Base-by-base conservation (phyloP, 1,140 invertebrate genomes). In the Radopholus similis region DNA sequence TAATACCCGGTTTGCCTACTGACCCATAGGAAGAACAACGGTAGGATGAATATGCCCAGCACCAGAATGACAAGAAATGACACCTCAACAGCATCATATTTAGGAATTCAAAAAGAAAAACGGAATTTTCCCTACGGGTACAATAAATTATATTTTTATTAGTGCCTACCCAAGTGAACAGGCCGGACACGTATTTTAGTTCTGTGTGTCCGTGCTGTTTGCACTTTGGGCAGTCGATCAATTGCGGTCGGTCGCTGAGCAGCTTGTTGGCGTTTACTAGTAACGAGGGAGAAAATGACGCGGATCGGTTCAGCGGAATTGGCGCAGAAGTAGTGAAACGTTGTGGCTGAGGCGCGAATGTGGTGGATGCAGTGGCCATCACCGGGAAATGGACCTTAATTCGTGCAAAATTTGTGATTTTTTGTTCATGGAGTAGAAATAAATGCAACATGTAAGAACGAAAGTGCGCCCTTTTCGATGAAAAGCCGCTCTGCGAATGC, bases 1-100 rank as follows among this genome's bases (percentile, higher is more conserved):
- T n/a, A n/a, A n/a, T n/a, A n/a, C n/a, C n/a, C n/a, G n/a, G n/a
- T n/a, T n/a, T n/a, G n/a, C n/a, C n/a, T n/a, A n/a, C n/a, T n/a
- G 15, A 78, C 76, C 77, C 77, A 78, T 21, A 78, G 65, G 66
- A 78, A 72, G 65, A 78, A 78, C n/a, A 78, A 66, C 30, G 77
- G 77, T 15, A 78, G 58, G 23, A 78, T 68, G 51, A 69, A 57
- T 49, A 78, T 40, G 15, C 73, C 76, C 38, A 42, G 44, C 38
- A 78, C 67, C n/a, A 78, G 64, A 35, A 78, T 54, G 21, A 78
- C 68, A 28, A 78, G 60, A 64, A 78, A 78, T 26, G 70, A 55
- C 32, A 78, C 21, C 66, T 65, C 72, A 23, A 70, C 66, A 60
- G 55, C 66, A n/a, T n/a, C 28, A 75, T 66, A 3, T 9, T 59